A percentile compares a stretch with the other conserved stretches of the same genome.
phyloP scores from a whole-genome alignment of 2,888 invertebrate genomes.

The Tribolium freemani region DNA sequence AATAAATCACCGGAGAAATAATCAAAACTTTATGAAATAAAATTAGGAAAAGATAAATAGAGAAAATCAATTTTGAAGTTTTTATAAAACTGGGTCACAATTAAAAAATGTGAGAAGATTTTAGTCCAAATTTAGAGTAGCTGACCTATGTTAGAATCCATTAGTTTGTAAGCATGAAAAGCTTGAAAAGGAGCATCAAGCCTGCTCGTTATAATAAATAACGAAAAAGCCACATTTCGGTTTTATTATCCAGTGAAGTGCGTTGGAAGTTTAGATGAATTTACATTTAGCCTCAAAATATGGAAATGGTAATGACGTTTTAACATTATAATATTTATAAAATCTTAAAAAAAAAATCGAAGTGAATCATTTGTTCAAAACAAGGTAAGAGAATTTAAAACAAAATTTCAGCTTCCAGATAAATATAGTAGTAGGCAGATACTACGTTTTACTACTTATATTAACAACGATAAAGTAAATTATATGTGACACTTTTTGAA shows the following conservation, averaged over 20 bases:
- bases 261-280: neutral
- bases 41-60: neutral
- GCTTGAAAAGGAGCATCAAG: neutral
- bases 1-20: conserved; percentile 16
- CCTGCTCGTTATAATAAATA: neutral
- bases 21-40: neutral
- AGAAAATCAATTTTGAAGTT: neutral
- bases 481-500: neutral
- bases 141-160: neutral
- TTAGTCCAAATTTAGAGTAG: neutral
- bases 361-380: too few relatives aligned
- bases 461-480: neutral
- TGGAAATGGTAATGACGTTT: neutral
- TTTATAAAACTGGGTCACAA: neutral
- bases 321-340: neutral
- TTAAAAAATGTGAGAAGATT: neutral
- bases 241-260: neutral
- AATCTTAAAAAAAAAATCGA: neutral
- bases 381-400: too few relatives aligned
- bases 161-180: neutral
- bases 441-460: neutral
- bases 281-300: neutral
- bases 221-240: neutral
- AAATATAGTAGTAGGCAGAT: neutral
- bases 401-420: too few relatives aligned